Evolutionary conservation across 2,113 vertebrate genomes (phyloP).

Genomic region (Psittacula cyanocephala): DNA sequence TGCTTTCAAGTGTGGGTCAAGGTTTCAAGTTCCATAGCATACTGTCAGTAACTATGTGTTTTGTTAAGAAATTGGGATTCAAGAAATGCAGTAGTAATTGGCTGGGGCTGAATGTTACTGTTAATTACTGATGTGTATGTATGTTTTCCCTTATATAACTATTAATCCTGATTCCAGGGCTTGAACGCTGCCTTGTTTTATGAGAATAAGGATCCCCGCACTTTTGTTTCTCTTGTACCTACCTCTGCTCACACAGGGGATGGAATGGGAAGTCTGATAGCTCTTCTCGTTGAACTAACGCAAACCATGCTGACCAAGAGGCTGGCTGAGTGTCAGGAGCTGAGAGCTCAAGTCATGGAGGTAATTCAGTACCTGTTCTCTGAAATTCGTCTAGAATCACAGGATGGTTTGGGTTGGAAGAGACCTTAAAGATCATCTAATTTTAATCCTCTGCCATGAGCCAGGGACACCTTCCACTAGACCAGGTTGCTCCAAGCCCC

Average conservation of each 20-base stretch:
- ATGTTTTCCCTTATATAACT: not conserved
- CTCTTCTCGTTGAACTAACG: conserved; percentile 91
- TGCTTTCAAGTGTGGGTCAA: not conserved
- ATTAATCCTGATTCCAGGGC: conserved; percentile 76
- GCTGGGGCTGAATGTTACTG: not conserved
- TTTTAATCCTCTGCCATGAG: not conserved
- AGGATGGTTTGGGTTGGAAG: not conserved
- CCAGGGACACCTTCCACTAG: not conserved
- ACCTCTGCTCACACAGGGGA: conserved; percentile 98
- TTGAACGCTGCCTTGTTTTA: conserved; percentile 93
- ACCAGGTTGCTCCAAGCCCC: not conserved
- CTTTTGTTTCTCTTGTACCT: conserved; percentile 94
- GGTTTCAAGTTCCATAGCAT: not conserved
- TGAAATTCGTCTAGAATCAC: not conserved
- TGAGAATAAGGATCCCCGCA: conserved; percentile 97
- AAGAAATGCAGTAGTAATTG: not conserved
- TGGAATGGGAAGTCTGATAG: conserved; percentile 97
- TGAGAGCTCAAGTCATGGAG: conserved; percentile 99
- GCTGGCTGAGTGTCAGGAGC: conserved; percentile 91
- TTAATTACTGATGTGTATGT: not conserved
- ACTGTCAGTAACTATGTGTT: not conserved
- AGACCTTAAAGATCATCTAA: not conserved
- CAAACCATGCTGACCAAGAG: conserved; percentile 93
- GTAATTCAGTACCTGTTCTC: conserved; percentile 66
- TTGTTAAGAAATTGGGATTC: not conserved